phyloP scores from a whole-genome alignment of 1,140 invertebrate species.

The Riptortus pedestris region DNA sequence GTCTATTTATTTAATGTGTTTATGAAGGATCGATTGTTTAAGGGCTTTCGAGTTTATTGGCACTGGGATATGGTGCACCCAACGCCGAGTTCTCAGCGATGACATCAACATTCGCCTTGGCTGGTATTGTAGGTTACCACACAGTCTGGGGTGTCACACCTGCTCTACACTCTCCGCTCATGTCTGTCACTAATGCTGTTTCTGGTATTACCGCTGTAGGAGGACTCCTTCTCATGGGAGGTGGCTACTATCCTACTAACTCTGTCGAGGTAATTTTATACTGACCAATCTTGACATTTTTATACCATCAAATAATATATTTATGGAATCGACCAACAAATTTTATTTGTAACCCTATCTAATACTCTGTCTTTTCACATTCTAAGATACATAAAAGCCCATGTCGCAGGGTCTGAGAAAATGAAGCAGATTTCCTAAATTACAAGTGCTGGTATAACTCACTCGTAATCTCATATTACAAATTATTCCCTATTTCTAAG shows the following conservation, averaged over 20 bases:
- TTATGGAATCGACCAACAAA: too few relatives aligned
- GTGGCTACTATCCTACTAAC: slow-evolving; percentile 61
- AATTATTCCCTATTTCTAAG: too few relatives aligned
- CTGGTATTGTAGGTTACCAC: slow-evolving; percentile 78
- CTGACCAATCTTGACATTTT: not conserved
- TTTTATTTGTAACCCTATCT: too few relatives aligned
- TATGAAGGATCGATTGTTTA: too few relatives aligned
- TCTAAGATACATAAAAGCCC: not conserved
- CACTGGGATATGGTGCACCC: slow-evolving; percentile 63
- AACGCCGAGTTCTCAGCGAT: slow-evolving; percentile 76
- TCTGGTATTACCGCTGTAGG: slow-evolving; percentile 85
- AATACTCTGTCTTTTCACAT: not conserved
- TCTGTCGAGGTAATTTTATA: slow-evolving; percentile 43
- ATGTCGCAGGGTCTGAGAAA: too few relatives aligned
- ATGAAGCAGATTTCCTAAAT: too few relatives aligned
- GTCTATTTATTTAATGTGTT: too few relatives aligned
- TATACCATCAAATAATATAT: too few relatives aligned
- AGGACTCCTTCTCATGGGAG: slow-evolving; percentile 69
- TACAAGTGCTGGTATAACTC: too few relatives aligned
- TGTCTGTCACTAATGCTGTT: slow-evolving; percentile 89
- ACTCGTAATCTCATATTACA: too few relatives aligned
- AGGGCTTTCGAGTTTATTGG: slow-evolving; percentile 58
- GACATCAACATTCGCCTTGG: slow-evolving; percentile 72
- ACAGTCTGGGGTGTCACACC: slow-evolving; percentile 88
- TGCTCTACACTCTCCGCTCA: slow-evolving; percentile 79